phyloP scores from a whole-genome alignment of 2,797 vertebrate genomes.

The Tiaroga cobitis region DNA sequence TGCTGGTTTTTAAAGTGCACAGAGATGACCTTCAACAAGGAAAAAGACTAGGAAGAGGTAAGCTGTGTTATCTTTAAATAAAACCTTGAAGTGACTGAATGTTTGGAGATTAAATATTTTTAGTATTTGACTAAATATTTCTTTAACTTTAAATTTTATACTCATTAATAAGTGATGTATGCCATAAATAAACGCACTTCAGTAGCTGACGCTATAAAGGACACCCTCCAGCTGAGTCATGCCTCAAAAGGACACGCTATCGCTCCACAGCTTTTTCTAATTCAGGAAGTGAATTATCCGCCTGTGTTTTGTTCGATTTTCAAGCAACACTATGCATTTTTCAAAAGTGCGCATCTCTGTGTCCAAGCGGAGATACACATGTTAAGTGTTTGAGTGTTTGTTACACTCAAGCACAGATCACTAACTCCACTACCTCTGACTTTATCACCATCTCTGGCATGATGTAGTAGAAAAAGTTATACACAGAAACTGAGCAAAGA shows the following conservation, averaged over 20 bases:
- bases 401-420: no score
- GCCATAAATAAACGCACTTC: not conserved
- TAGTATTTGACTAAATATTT: not conserved
- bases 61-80: not conserved
- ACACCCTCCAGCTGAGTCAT: not conserved
- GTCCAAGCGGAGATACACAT: no score
- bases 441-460: no score
- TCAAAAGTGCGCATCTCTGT: no score
- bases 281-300: not conserved
- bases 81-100: not conserved
- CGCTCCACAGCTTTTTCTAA: not conserved
- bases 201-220: not conserved
- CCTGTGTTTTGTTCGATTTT: not conserved
- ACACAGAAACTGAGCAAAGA: not conserved
- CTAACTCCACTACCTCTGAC: no score
- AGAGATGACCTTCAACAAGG: constrained; percentile 46
- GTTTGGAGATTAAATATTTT: not conserved
- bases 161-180: not conserved
- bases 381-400: no score
- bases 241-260: not conserved
- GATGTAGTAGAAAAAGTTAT: no score
- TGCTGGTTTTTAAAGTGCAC: constrained; percentile 65
- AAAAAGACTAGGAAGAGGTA: constrained; percentile 73
- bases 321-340: no score
- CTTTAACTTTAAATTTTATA: not conserved